Base-by-base conservation (phyloP, 2,888 invertebrate species). In the Aethes cnicana region DNA sequence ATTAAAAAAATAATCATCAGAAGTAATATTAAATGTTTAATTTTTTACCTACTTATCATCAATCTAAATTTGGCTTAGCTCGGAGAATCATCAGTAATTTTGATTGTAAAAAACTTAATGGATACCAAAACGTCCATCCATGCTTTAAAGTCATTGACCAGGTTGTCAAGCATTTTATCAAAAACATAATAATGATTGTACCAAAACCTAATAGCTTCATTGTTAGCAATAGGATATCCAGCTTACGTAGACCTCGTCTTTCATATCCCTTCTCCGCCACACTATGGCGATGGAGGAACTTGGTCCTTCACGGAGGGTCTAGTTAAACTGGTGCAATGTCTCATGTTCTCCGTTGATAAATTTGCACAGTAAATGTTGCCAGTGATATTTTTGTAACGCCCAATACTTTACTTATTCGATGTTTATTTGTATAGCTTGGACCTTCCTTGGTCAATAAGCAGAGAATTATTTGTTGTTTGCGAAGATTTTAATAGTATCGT, bases 341-440 rank as follows among this genome's bases (percentile, higher is more conserved):
- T 35, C 37, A 41, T 37, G 49, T 41, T 48, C 55, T 50, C 48
- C 14, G 5, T 49, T 59, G 60, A 60, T 64, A 59, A 63, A 66
- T 68, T 68, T 66, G 63, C 64, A 43, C 52, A 59, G 62, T 53
- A 63, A 66, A 66, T 62, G 63, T 63, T 62, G 53, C 53, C 58
- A 48, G 21, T 59, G 52, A 56, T 62, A 60, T 59, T 62, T 61
- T 57, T 52, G 56, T 55, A 56, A 60, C 54, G 47, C 32, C 55
- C 37, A 55, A 53, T 56, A 16, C 17, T 41, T 41, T 35, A 33
- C 32, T 26, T 11, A 11, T 28, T 25, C 2, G 28, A 17, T n/a
- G n/a, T 3, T 4, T 41, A 12, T 41, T 41, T 8, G 4, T 11
- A 8, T 3, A 7, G 6, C 9, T 16, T 1, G 2, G 8, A 3